A percentile compares a stretch with the other conserved stretches of the same genome.
Conservation (phyloP, 2,888 invertebrate genomes). For the Drosophila dives region DNA sequence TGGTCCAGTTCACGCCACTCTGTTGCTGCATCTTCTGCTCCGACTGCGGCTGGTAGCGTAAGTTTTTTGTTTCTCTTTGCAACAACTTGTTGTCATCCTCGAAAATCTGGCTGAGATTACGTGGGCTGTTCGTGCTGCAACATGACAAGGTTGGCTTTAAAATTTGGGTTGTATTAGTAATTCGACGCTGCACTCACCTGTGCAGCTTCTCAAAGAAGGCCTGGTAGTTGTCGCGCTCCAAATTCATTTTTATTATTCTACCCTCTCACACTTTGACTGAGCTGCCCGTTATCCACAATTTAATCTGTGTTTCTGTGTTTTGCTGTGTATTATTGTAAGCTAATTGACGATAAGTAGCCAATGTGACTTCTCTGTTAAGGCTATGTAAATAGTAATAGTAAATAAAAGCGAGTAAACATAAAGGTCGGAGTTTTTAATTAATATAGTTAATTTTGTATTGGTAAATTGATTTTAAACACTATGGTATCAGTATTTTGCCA, state of each 20-base stretch:
- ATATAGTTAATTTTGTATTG: not conserved
- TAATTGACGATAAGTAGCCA: not conserved
- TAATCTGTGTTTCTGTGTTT: not conserved
- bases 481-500: not conserved
- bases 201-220: conserved; percentile 27
- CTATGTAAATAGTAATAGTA: not conserved
- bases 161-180: not conserved
- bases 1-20: conserved; percentile 27
- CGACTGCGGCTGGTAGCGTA: conserved; percentile 50
- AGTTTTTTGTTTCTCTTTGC: conserved; percentile 37
- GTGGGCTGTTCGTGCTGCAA: conserved; percentile 24
- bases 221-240: conserved; percentile 6
- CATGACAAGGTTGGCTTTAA: too few species aligned
- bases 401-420: not conserved
- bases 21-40: not conserved
- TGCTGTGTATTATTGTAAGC: not conserved
- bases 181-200: conserved; percentile 14
- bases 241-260: conserved; percentile 15
- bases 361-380: not conserved
- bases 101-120: conserved; percentile 48
- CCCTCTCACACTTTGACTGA: not conserved
- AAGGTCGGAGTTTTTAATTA: not conserved
- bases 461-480: not conserved
- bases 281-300: not conserved
- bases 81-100: conserved; percentile 53